Base-by-base conservation (phyloP, 2,113 vertebrate genomes). In the Uropsilus gracilis region DNA sequence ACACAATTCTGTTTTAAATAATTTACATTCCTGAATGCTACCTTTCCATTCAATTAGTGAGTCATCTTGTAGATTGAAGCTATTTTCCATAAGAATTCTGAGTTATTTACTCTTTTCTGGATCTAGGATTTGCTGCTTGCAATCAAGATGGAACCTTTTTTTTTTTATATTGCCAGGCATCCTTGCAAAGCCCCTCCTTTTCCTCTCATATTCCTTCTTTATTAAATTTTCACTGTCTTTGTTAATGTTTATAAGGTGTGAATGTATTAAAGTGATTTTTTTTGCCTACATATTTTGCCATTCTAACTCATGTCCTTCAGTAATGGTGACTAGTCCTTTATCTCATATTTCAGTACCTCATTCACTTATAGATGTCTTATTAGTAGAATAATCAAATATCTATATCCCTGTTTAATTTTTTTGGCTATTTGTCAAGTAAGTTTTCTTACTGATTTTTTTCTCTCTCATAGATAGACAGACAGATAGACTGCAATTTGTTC, bases 31-130 rank as follows among this genome's bases (percentile, higher is more conserved):
- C 39, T 90, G 18, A 76, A 63, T 72, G 64, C 28, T 64, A 71
- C 20, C 26, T 86, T 76, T 59, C 75, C 5, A 86, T 4, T 46
- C n/a, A 82, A 80, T 72, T 64, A 94, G 10, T 28, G 18, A 90
- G 53, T 77, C 16, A 89, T 12, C 0, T 50, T 80, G 16, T 30
- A 26, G 8, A 57, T 6, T 61, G 6, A 92, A 89, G 50, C 69
- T 37, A 55, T 14, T 81, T 89, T 63, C 34, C 16, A 42, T 81
- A 66, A 55, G 39, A 73, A 39, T 69, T 68, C 86, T 50, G 3
- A 59, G 34, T 3, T n/a, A 64, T n/a, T 48, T 30, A 53, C 20
- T 61, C 39, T 69, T 48, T 71, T 57, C 32, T 76, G 30, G 2
- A n/a, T 61, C 84, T 16, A 10, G 37, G 20, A 59, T 44, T 22